Evolutionary conservation across 2,888 invertebrate genomes (phyloP), one percentile per base, ranked within the genome.

Genomic region (Acholoe squamosa): DNA sequence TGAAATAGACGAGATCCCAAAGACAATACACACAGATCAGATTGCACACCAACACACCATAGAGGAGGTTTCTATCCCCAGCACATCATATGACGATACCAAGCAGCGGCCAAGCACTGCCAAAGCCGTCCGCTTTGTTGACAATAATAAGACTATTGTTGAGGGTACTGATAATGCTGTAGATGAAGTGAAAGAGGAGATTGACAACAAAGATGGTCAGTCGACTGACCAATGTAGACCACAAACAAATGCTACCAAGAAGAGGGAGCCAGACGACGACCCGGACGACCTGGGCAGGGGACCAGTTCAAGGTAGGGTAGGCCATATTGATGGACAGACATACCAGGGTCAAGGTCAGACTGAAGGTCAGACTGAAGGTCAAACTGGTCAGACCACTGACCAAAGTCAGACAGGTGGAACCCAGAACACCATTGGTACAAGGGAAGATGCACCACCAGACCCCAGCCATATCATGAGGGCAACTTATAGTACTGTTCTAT

Each of bases 121-220:
- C 0, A 90, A 90, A 28, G 90, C 90, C 10, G 90, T 90, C 25
- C 51, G 90, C 10, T 90, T 90, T 90, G 90, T 51, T 52, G 86
- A 84, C 12, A 56, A 12, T 54, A 51, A 84, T 14, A 33, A 84
- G n/a, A 1, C 43, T 33, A 22, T 25, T 1, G 0, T 19, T 51
- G 86, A 86, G 3, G 56, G 1, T 19, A 52, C 25, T 86, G 84
- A n/a, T 43, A n/a, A 22, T 0, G 31, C 52, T 54, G 84, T n/a
- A 84, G 84, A 33, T n/a, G 19, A 84, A 16, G 14, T 16, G 16
- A 25, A 7, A 19, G 84, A 84, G 33, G 25, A 84, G 25, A 31
- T 31, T 12, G 43, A 84, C 19, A 56, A 0, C 31, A 86, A 86
- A 54, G 19, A 51, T 10, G 12, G 31, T 1, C 22, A 54, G 33